A percentile compares a stretch with the other conserved stretches of the same genome.
Conservation (phyloP, 53 echinoderm and acorn worm genomes). For the Echinarachnius parma region DNA sequence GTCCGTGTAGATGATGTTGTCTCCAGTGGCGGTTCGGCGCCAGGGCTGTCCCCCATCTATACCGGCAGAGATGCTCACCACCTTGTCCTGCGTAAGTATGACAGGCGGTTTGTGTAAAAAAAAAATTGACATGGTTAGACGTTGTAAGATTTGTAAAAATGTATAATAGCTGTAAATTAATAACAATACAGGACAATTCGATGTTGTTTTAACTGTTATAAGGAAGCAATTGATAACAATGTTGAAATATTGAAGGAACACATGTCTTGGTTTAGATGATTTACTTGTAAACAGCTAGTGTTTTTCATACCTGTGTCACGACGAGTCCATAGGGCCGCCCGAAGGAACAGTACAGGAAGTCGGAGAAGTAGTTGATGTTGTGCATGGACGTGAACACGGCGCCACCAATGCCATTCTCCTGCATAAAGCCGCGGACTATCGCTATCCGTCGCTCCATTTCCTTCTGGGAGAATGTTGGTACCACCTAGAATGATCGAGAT, state of each 20-base stretch:
- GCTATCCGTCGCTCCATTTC: slow-evolving; percentile 67
- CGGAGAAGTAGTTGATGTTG: slow-evolving; percentile 83
- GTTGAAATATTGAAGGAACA: no score
- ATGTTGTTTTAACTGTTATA: no score
- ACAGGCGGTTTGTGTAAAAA: no score
- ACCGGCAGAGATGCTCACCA: slow-evolving; percentile 64
- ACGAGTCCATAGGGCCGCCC: slow-evolving; percentile 86
- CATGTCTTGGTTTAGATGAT: no score
- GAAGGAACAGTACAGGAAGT: slow-evolving; percentile 74
- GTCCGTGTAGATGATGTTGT: slow-evolving; percentile 80
- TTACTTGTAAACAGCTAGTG: no score
- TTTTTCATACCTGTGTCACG: no score
- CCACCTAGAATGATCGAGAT: slow-evolving; percentile 19
- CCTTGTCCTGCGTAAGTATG: slow-evolving; percentile 67
- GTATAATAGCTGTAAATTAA: no score
- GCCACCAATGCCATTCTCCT: slow-evolving; percentile 61
- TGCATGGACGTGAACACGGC: slow-evolving; percentile 82
- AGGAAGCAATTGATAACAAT: no score
- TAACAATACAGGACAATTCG: no score
- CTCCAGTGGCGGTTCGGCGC: slow-evolving; percentile 66
- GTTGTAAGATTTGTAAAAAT: no score
- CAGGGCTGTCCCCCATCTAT: slow-evolving; percentile 83
- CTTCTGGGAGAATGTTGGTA: slow-evolving; percentile 69
- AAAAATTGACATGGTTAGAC: no score
- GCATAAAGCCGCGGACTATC: slow-evolving; percentile 65